Evolutionary conservation across 2,113 vertebrate genomes (phyloP).

Genomic region (Sarotherodon lohbergeri): DNA sequence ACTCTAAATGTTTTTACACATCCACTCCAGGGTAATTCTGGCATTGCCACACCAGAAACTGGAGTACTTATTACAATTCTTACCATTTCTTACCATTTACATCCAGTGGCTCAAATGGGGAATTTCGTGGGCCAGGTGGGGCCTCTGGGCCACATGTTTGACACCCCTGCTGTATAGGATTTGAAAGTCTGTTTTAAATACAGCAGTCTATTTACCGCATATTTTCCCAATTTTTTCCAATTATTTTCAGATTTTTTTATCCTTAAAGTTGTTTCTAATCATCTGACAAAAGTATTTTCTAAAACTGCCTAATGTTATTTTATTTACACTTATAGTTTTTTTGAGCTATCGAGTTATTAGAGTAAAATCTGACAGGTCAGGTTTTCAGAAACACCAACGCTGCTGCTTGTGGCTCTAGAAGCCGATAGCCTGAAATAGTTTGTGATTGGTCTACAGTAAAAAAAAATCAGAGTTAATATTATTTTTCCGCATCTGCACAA

Average conservation of each 20-base stretch:
- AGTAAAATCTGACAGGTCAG: not conserved
- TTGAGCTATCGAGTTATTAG: not conserved
- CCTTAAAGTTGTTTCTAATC: not conserved
- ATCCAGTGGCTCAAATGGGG: not conserved
- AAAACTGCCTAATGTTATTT: not conserved
- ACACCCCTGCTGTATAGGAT: not conserved
- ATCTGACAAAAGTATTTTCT: not conserved
- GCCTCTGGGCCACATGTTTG: not conserved
- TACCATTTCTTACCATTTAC: not conserved
- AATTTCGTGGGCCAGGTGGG: not conserved
- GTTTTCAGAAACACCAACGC: not conserved
- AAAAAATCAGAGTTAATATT: not conserved
- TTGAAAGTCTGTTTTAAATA: not conserved
- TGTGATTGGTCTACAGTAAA: not conserved
- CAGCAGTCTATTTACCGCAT: not conserved
- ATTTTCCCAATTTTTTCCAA: not conserved
- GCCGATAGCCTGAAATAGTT: not conserved
- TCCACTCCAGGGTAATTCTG: not conserved
- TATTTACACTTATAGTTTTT: not conserved
- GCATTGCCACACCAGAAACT: not conserved
- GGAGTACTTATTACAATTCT: not conserved
- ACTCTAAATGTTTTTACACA: not conserved
- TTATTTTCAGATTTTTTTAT: not conserved
- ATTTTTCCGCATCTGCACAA: not conserved
- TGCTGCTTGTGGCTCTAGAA: not conserved